These are phyloP conservation scores for Beroe ovata DNA, from an alignment of 37 sponge, comb jelly and placozoan species.

Conservation along the genomic window DNA sequence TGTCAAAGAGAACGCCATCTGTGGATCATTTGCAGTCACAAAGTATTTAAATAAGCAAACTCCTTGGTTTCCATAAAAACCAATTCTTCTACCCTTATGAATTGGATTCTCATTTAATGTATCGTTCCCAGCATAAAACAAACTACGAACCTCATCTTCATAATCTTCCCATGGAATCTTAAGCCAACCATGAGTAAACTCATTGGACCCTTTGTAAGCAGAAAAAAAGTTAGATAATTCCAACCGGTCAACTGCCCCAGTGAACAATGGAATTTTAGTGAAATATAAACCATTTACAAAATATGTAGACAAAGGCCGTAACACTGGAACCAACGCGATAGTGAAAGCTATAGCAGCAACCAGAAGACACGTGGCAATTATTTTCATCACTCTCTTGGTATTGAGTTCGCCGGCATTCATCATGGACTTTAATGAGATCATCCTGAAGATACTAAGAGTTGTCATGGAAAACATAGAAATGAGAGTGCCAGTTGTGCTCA, in stretches of 20 bases:
- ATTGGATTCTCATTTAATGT: not conserved
- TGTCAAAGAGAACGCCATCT: not conserved
- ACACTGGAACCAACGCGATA: not conserved
- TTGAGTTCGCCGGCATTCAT: not conserved
- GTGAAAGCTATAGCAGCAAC: not conserved
- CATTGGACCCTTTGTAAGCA: no score
- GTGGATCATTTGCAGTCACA: conserved; percentile 31
- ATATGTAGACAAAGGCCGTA: not conserved
- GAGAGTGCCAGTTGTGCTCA: conserved; percentile 24
- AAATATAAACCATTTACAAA: conserved; percentile 50
- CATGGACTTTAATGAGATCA: conserved; percentile 3
- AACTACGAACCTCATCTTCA: not conserved
- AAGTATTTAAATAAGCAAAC: conserved; percentile 55
- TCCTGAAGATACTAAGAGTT: conserved; percentile 21
- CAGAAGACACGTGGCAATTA: not conserved
- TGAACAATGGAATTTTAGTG: no score
- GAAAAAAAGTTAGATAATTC: no score
- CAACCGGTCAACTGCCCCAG: no score
- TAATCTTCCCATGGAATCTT: not conserved
- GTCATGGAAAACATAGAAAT: conserved; percentile 55
- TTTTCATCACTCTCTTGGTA: not conserved
- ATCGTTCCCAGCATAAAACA: not conserved
- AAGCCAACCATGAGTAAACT: no score
- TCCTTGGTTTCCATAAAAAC: conserved; percentile 62
- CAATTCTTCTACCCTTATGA: not conserved